Evolutionary conservation across 2,888 invertebrate species (phyloP), one percentile per base, ranked within the genome.

Genomic region (Nyleta sp.): DNA sequence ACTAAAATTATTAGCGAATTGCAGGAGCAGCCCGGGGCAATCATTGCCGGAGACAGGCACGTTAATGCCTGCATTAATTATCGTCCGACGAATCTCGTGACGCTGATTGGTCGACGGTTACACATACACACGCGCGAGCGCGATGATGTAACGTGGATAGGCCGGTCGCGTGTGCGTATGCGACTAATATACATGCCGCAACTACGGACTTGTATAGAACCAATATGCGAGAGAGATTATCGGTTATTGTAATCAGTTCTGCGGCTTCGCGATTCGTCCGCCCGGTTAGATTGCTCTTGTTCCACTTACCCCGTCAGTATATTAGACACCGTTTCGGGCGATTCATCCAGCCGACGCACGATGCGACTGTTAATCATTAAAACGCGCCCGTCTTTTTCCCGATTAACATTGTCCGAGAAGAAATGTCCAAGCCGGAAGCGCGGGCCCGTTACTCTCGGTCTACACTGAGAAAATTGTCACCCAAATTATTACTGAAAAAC

Each of bases 161-260:
- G 35, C 8, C 52, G 20, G 44, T 42, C 15, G 42, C 38, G 64
- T 57, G 31, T 55, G 18, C 38, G 59, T 72, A 57, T 18, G 64
- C 50, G 57, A 73, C 68, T 74, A 78, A 74, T 78, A 78, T 65
- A 78, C 78, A 74, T 50, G 22, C 73, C 70, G 22, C 78, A 74
- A 74, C 74, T 75, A 75, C 67, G 38, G 28, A 62, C 71, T 50
- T 62, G 65, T 57, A 50, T 62, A 24, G 79, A 78, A 78, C 55
- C 78, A 78, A 78, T 78, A 78, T 78, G 60, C 73, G 73, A 62
- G 62, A 67, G 71, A 55, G 74, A 74, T 79, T 79, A 79, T 75
- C 71, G 71, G 78, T 71, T 79, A 71, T 71, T 70, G 78, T 79
- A 79, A 79, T 79, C 78, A 79, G 74, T 67, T 79, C 71, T 75